Evolutionary conservation across 2,888 invertebrate species (phyloP).

Genomic region (Epinotia nisella): DNA sequence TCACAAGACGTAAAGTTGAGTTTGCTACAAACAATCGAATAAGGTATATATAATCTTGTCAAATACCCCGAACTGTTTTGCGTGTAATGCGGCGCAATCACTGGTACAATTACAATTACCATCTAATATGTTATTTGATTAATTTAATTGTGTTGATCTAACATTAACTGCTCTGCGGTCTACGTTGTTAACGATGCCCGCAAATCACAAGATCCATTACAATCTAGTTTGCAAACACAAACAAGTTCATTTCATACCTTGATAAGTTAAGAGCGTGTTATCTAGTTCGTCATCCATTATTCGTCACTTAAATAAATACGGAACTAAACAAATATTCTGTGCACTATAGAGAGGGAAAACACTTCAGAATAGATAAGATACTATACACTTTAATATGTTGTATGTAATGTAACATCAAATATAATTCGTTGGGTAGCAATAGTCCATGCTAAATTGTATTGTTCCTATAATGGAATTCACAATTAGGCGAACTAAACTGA

Average conservation of each 20-base stretch:
- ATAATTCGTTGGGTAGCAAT: too few species aligned
- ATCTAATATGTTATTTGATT: conserved; percentile 37
- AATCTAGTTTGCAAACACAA: conserved; percentile 36
- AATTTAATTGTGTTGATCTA: conserved; percentile 37
- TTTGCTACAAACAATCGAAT: neutral
- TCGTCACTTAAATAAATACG: conserved; percentile 23
- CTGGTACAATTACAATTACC: conserved; percentile 28
- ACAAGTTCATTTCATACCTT: conserved; percentile 34
- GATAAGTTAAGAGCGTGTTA: conserved; percentile 37
- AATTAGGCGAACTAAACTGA: too few species aligned
- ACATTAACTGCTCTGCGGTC: conserved; percentile 31
- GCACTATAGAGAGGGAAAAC: conserved; percentile 1
- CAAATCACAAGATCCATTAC: conserved; percentile 42
- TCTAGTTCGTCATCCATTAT: conserved; percentile 22
- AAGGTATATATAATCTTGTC: neutral
- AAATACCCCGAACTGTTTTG: conserved; percentile 3
- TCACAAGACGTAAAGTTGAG: neutral
- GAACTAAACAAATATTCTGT: conserved; percentile 20
- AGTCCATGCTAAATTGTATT: too few species aligned
- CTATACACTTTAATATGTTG: neutral
- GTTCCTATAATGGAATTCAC: too few species aligned
- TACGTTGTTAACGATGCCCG: conserved; percentile 28
- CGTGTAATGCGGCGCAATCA: conserved; percentile 21
- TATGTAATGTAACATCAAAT: neutral
- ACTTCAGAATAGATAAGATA: neutral